Conservation (phyloP, 2,797 vertebrate genomes). For the Acanthopagrus latus region DNA sequence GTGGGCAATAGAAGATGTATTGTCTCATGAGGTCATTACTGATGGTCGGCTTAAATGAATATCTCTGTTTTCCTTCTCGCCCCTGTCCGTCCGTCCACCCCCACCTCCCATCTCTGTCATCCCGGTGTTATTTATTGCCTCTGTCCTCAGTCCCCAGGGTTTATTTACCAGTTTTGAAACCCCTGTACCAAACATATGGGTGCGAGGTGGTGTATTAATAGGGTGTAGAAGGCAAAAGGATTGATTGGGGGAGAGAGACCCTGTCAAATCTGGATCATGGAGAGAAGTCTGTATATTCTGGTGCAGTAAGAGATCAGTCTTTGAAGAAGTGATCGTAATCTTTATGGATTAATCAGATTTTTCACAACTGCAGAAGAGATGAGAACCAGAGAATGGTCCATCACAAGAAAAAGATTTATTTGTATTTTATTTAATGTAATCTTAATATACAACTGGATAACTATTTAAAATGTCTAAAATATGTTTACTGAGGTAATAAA, state of each 20-base stretch:
- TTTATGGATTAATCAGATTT: neutral
- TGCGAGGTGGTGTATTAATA: constrained; percentile 50
- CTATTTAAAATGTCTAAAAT: too few species aligned
- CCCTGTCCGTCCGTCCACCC: constrained; percentile 29
- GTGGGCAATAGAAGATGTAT: constrained; percentile 33
- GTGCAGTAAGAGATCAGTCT: neutral
- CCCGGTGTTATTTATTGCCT: constrained; percentile 67
- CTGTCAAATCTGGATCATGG: constrained; percentile 3
- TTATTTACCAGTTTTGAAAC: constrained; percentile 65
- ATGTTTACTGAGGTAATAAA: too few species aligned
- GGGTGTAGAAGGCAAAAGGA: constrained; percentile 41
- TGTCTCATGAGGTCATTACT: constrained; percentile 33
- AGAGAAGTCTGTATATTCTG: neutral
- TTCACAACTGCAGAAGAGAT: too few species aligned
- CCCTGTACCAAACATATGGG: constrained; percentile 34
- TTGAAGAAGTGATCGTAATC: neutral
- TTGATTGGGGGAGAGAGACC: constrained; percentile 24
- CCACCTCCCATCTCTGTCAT: constrained; percentile 59
- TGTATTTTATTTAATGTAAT: too few species aligned
- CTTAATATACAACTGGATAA: too few species aligned
- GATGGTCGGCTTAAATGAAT: constrained; percentile 37
- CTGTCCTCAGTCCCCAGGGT: constrained; percentile 58
- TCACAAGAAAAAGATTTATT: too few species aligned
- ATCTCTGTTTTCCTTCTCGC: constrained; percentile 54
- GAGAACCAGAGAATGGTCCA: too few species aligned